phyloP scores from a whole-genome alignment of 2,113 vertebrate species.

The Phylloscopus trochilus region DNA sequence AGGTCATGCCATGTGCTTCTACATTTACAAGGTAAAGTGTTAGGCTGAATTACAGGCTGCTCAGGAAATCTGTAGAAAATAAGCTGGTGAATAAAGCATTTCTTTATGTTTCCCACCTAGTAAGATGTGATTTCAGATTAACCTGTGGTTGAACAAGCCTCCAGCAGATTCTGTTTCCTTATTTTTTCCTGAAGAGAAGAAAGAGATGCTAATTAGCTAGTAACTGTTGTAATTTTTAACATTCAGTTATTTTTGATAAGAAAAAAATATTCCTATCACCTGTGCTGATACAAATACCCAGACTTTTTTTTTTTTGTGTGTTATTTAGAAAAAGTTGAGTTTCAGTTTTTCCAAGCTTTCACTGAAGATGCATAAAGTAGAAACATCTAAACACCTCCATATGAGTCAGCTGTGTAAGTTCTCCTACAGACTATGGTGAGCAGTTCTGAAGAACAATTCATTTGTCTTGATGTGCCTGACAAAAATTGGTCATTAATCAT shows the following conservation, averaged over 20 bases:
- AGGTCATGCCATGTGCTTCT: constrained; percentile 27
- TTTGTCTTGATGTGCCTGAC: neutral
- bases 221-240: neutral
- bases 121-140: neutral
- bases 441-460: neutral
- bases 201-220: neutral
- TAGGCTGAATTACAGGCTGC: constrained; percentile 37
- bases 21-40: constrained; percentile 46
- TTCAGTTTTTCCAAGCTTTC: neutral
- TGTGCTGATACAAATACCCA: neutral
- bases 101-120: constrained; percentile 3
- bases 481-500: neutral
- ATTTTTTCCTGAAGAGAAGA: neutral
- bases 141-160: neutral
- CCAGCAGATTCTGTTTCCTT: neutral
- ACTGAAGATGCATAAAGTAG: neutral
- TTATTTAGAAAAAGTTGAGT: neutral
- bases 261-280: neutral
- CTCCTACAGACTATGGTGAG: neutral
- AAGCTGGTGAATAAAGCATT: constrained; percentile 23
- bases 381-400: neutral
- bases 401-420: neutral
- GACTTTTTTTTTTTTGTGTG: neutral
- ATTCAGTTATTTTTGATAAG: neutral
- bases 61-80: constrained; percentile 52